These are phyloP conservation scores for Lepidurus packardi DNA, from an alignment of 1,140 invertebrate genomes.

Conservation along the genomic window DNA sequence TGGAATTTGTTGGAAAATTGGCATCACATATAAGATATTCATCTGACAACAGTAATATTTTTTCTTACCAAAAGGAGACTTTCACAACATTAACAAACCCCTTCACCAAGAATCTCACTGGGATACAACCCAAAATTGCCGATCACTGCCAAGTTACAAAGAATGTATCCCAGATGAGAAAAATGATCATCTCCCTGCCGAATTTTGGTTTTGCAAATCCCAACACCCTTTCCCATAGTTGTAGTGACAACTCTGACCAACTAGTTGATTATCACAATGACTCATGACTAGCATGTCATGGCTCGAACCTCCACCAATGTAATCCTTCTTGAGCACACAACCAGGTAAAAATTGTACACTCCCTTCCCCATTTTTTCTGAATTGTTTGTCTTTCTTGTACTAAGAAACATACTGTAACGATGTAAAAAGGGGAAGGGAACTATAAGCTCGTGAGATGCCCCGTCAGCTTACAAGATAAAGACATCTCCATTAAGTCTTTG, in stretches of 20 bases:
- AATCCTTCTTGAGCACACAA: conserved; percentile 11
- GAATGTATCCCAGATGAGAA: background rate
- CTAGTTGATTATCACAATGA: conserved; percentile 15
- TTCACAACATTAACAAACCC: too few relatives aligned
- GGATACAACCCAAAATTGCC: too few relatives aligned
- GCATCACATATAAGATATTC: too few relatives aligned
- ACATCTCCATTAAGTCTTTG: background rate
- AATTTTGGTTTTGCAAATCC: background rate
- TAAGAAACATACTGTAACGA: background rate
- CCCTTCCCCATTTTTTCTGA: background rate
- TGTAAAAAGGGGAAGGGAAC: background rate
- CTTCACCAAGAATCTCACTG: too few relatives aligned
- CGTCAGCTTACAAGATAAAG: background rate
- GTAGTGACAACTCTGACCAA: background rate
- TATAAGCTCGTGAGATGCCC: background rate
- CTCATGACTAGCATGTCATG: conserved; percentile 21
- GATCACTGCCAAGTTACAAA: conserved; percentile 2
- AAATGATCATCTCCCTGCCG: background rate
- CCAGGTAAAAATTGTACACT: background rate
- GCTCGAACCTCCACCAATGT: background rate
- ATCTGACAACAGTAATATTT: too few relatives aligned
- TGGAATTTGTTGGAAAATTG: too few relatives aligned
- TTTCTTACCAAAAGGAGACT: too few relatives aligned
- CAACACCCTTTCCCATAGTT: background rate
- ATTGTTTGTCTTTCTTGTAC: background rate